Conservation (phyloP, 2,888 invertebrate genomes). For the Muscina levida region DNA sequence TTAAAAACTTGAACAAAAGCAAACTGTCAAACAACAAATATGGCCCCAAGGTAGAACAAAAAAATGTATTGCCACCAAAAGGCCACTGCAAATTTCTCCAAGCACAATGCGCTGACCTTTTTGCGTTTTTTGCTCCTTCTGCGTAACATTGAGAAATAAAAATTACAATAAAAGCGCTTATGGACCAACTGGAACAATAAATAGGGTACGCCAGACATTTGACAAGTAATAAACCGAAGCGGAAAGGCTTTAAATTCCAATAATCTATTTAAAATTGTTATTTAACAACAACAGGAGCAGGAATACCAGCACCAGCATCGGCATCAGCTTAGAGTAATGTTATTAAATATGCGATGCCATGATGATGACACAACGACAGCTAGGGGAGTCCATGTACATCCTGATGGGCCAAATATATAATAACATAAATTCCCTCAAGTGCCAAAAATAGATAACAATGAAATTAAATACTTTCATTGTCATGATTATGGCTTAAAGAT, state of each 20-base stretch:
- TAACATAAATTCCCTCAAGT: slow-evolving; percentile 8
- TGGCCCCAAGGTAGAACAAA: slow-evolving; percentile 49
- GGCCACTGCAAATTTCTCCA: slow-evolving; percentile 40
- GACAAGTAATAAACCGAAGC: slow-evolving; percentile 12
- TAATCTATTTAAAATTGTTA: slow-evolving; percentile 5
- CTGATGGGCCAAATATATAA: not conserved
- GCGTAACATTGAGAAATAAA: slow-evolving; percentile 14
- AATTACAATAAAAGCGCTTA: slow-evolving; percentile 16
- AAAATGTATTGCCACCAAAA: slow-evolving; percentile 38
- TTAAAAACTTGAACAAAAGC: slow-evolving; percentile 58
- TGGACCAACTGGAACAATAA: not conserved
- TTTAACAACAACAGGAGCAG: not conserved
- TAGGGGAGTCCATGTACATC: not conserved
- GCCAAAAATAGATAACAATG: slow-evolving; percentile 33
- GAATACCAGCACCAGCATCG: too few relatives aligned
- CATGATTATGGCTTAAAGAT: slow-evolving; percentile 16
- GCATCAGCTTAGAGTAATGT: not conserved
- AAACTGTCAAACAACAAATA: slow-evolving; percentile 61
- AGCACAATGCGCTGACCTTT: slow-evolving; percentile 19
- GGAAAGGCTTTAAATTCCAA: slow-evolving; percentile 24
- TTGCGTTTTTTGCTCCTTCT: not conserved
- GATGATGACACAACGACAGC: not conserved
- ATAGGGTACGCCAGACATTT: slow-evolving; percentile 1
- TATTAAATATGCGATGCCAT: not conserved
- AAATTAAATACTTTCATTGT: slow-evolving; percentile 43